Conservation (phyloP, 2,888 invertebrate genomes). For the Ceriagrion tenellum region DNA sequence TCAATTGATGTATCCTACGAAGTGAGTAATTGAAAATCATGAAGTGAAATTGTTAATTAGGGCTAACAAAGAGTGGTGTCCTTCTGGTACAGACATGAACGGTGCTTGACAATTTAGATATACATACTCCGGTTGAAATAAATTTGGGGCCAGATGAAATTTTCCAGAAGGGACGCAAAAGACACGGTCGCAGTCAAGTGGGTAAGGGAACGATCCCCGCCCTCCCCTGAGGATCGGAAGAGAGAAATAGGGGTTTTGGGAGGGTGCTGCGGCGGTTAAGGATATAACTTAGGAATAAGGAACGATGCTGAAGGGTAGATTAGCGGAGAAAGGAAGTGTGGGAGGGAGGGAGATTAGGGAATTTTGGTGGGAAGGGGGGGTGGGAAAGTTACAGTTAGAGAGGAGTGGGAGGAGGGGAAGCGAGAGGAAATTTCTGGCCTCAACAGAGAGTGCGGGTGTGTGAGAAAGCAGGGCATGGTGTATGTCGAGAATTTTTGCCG, state of each 20-base stretch:
- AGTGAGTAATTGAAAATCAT: too few relatives aligned
- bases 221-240: not conserved
- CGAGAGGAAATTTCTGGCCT: not conserved
- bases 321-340: not conserved
- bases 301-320: constrained; percentile 28
- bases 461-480: not conserved
- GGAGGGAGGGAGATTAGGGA: not conserved
- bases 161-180: not conserved
- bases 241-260: not conserved
- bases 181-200: not conserved
- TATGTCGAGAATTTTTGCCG: not conserved
- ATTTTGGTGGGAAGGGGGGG: not conserved
- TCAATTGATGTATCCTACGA: too few relatives aligned
- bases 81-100: not conserved
- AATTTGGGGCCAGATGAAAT: not conserved
- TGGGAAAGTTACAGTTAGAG: not conserved
- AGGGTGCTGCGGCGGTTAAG: not conserved
- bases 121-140: not conserved
- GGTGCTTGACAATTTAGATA: not conserved
- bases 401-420: not conserved
- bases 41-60: too few relatives aligned
- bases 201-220: not conserved
- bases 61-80: too few relatives aligned
- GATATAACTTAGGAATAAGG: constrained; percentile 30
- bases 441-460: not conserved